Base-by-base conservation (phyloP, 2,113 vertebrate species). In the Amphiprion ocellaris region DNA sequence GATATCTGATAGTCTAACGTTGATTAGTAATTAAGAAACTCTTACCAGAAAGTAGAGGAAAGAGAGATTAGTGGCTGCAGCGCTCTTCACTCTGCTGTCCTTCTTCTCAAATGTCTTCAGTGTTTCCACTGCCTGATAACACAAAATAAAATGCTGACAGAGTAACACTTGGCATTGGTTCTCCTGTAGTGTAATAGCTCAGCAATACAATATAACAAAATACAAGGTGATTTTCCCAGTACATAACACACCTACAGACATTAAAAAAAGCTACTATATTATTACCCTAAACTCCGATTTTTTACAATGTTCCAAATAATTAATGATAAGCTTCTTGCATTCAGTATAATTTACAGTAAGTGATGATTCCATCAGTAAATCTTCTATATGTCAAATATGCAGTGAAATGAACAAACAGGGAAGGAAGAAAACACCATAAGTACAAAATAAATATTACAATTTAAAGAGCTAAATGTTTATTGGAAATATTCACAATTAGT, bases 101-200 rank as follows among this genome's bases (percentile, higher is more conserved):
- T 97, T 99, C 90, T 98, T 99, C 90, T 98, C 98, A 92, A 99
- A 98, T 60, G 95, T 96, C 94, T 99, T 99, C 84, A 99, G 91
- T 1, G 96, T 97, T 77, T 98, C 97, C 58, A 97, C 94, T 44
- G 98, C 97, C 98, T 99, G 87, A 41, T 50, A 19, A 77, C 44
- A 80, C 44, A 81, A 1, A 23, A 62, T 2, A 64, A 24, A 21
- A 39, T 33, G 4, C 14, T 9, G 17, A 55, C 41, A 73, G 23
- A 9, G 17, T 21, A 23, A 60, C 61, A 7, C 16, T 17, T 37
- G 33, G 33, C 9, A 37, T 7, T 8, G 33, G 7, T 37, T 10
- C 1, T 37, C 26, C 33, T 26, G 15, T 30, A 26, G 1, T 14
- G 37, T 16, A 0, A 17, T 33, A 4, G 37, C 24, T 26, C 44